These are phyloP conservation scores for Mus spretus DNA, from an alignment of 2,797 vertebrate species.

Conservation along the genomic window DNA sequence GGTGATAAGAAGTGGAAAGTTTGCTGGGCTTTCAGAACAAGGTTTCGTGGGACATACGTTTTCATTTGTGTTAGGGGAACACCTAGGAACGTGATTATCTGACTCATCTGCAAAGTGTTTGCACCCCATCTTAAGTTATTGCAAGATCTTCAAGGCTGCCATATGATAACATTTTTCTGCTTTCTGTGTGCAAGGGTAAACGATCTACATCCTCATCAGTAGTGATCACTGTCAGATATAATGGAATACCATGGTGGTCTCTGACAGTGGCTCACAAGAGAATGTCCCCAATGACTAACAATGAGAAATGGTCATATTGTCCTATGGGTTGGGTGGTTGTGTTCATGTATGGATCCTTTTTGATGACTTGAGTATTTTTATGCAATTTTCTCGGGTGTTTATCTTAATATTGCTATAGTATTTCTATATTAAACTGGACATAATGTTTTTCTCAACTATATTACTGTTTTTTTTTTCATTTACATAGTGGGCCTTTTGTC, in stretches of 20 bases:
- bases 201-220: neutral
- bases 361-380: neutral
- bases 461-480: neutral
- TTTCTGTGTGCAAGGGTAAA: neutral
- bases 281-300: neutral
- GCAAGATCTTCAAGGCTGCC: neutral
- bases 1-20: neutral
- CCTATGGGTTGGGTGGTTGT: too few species aligned
- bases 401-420: neutral
- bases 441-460: neutral
- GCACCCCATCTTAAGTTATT: neutral
- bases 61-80: neutral
- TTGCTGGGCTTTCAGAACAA: neutral
- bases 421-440: neutral
- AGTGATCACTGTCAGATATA: neutral
- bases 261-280: neutral
- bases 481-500: neutral
- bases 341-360: neutral
- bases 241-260: neutral
- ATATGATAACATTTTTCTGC: neutral
- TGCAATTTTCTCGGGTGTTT: neutral
- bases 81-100: neutral
- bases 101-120: neutral
- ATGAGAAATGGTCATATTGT: neutral
- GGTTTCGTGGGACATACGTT: neutral